phyloP scores from a whole-genome alignment of 2,113 vertebrate genomes.

The Sula dactylatra region DNA sequence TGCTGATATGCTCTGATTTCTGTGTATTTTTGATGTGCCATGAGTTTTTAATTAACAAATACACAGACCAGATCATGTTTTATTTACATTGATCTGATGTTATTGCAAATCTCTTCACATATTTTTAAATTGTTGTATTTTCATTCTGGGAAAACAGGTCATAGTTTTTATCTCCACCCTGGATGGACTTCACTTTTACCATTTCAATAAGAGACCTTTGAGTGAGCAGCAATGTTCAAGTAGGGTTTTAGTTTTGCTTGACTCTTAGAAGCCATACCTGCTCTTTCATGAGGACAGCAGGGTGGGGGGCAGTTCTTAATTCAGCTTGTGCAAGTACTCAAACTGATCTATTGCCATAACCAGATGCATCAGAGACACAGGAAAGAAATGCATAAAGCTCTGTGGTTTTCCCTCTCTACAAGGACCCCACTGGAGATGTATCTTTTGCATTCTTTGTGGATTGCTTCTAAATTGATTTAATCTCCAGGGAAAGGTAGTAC shows the following conservation, averaged over 20 bases:
- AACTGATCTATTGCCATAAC: not conserved
- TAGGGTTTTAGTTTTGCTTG: not conserved
- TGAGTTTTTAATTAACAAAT: not conserved
- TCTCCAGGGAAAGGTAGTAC: not conserved
- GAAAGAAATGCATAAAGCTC: not conserved
- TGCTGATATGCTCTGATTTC: not conserved
- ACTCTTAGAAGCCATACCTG: not conserved
- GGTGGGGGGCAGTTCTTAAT: not conserved
- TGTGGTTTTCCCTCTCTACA: not conserved
- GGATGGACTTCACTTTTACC: not conserved
- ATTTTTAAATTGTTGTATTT: not conserved
- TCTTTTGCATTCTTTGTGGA: not conserved
- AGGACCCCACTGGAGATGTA: not conserved
- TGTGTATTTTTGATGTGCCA: not conserved
- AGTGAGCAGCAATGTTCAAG: not conserved
- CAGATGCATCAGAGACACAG: not conserved
- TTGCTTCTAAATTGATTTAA: not conserved
- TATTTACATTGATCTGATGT: not conserved
- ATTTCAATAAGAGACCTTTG: not conserved
- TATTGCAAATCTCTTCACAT: not conserved
- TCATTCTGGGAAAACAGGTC: not conserved
- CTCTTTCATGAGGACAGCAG: not conserved
- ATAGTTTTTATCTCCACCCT: not conserved
- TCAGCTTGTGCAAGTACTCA: not conserved
- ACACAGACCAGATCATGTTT: not conserved